Conservation (phyloP, 2,888 invertebrate genomes). For the Oscheius onirici region DNA sequence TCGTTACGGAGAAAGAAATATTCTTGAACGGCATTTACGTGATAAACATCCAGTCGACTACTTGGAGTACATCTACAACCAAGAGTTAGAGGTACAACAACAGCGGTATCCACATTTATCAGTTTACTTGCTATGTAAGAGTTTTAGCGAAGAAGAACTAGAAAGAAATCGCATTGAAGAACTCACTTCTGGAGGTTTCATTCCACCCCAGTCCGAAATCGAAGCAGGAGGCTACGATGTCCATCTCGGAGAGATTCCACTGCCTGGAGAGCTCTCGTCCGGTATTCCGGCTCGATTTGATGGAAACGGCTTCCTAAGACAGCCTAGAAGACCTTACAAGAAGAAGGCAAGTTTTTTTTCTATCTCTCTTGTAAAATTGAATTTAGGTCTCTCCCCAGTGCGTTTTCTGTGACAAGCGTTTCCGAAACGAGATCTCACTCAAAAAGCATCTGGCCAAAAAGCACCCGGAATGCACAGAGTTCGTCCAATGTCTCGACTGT, state of each 20-base stretch:
- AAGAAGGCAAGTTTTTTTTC: constrained; percentile 56
- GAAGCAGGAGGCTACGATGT: constrained; percentile 44
- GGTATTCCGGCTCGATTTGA: constrained; percentile 67
- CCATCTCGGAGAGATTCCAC: constrained; percentile 59
- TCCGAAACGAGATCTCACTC: constrained; percentile 70
- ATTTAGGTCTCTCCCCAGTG: constrained; percentile 69
- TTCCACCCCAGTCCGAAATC: constrained; percentile 69
- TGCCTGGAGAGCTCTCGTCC: constrained; percentile 65
- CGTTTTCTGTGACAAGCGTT: constrained; percentile 72
- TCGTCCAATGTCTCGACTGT: constrained; percentile 69
- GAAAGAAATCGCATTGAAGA: constrained; percentile 69
- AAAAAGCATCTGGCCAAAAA: constrained; percentile 65
- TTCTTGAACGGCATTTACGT: constrained; percentile 68
- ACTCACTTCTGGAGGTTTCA: constrained; percentile 69
- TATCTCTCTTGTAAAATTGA: constrained; percentile 1
- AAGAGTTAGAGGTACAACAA: constrained; percentile 65
- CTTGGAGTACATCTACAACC: constrained; percentile 64
- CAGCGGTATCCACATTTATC: constrained; percentile 42
- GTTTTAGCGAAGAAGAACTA: constrained; percentile 55
- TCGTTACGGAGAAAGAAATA: constrained; percentile 69
- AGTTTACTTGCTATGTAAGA: constrained; percentile 11
- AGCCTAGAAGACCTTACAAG: constrained; percentile 63
- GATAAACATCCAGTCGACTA: constrained; percentile 68
- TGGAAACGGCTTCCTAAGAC: constrained; percentile 56
- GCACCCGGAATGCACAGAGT: constrained; percentile 68